These are phyloP conservation scores for Vanessa cardui DNA, from an alignment of 2,888 invertebrate species.

Conservation along the genomic window DNA sequence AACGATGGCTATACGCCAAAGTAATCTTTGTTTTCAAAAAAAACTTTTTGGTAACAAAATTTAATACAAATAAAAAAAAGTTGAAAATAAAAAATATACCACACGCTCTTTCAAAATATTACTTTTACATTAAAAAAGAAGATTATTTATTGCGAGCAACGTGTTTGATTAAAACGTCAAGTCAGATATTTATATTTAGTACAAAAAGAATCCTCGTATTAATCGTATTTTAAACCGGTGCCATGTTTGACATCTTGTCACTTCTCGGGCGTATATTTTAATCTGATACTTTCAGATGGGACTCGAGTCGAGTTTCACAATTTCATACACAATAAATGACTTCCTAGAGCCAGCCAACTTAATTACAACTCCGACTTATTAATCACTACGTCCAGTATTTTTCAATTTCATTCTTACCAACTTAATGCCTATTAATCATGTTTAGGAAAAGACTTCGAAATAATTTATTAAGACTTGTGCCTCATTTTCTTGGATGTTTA, in stretches of 20 bases:
- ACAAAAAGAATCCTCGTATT: conserved; percentile 24
- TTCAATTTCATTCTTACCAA: conserved; percentile 41
- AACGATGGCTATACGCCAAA: too few species aligned
- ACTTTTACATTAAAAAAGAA: too few species aligned
- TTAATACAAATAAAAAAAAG: too few species aligned
- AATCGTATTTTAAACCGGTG: conserved; percentile 37
- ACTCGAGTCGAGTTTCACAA: conserved; percentile 30
- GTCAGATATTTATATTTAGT: not conserved
- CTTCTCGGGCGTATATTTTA: conserved; percentile 31
- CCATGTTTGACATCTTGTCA: conserved; percentile 46
- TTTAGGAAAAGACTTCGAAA: conserved; percentile 20
- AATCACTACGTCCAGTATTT: conserved; percentile 50
- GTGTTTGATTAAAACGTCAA: conserved; percentile 17
- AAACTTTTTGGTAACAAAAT: too few species aligned
- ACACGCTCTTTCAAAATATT: too few species aligned
- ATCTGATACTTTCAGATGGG: conserved; percentile 32
- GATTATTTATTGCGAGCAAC: too few species aligned
- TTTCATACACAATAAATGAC: conserved; percentile 40
- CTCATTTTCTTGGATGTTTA: conserved; percentile 8
- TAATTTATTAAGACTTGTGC: conserved; percentile 16
- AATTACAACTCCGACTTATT: conserved; percentile 50
- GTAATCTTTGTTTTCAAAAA: too few species aligned
- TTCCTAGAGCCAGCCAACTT: conserved; percentile 49
- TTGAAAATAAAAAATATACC: too few species aligned
- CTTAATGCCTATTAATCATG: conserved; percentile 23